Conservation (phyloP, 2,113 vertebrate species). For the Mola mola region DNA sequence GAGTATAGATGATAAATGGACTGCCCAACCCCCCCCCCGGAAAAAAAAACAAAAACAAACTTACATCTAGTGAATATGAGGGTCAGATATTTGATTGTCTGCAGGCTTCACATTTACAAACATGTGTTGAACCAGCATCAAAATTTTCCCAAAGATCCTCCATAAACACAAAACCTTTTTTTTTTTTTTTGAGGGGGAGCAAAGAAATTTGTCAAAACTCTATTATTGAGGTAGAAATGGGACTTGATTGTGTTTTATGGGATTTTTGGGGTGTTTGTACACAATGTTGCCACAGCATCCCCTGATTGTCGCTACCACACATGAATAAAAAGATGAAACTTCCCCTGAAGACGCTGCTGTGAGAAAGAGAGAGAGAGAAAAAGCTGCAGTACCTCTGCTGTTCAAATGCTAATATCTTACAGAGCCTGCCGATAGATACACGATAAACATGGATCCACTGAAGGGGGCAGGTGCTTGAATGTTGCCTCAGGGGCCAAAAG, state of each 20-base stretch:
- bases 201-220: conserved; percentile 31
- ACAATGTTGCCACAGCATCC: conserved; percentile 49
- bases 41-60: too few relatives aligned
- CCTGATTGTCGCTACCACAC: conserved; percentile 70
- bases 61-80: too few relatives aligned
- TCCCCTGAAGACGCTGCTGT: conserved; percentile 43
- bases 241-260: conserved; percentile 36
- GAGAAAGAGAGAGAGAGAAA: conserved; percentile 2
- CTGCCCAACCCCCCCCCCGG: neutral
- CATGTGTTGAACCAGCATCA: conserved; percentile 19
- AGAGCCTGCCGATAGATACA: conserved; percentile 49
- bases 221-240: conserved; percentile 67
- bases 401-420: conserved; percentile 67
- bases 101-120: conserved; percentile 42
- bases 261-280: conserved; percentile 57
- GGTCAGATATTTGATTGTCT: conserved; percentile 60
- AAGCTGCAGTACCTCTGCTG: conserved; percentile 47
- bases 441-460: conserved; percentile 57
- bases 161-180: neutral
- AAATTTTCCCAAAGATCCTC: conserved; percentile 10
- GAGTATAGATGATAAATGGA: conserved; percentile 11
- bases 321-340: conserved; percentile 53
- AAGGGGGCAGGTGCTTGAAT: conserved; percentile 50
- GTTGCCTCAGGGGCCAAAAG: conserved; percentile 56
- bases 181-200: too few relatives aligned